Percentiles rank a stretch among this genome's conserved stretches.
These are phyloP conservation scores for Oryctolagus cuniculus DNA, from an alignment of 2,113 vertebrate species.

Conservation along the genomic window mOryCun1.1 NC_091444.1:22443501-22444000, in stretches of 20 bases:
- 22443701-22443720: constrained; percentile 7
- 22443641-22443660: not conserved
- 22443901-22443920: not conserved
- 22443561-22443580: constrained; percentile 8
- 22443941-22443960: too few species aligned
- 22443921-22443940: not conserved
- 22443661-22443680: not conserved
- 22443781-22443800: not conserved
- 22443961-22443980: too few species aligned
- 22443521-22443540: not conserved
- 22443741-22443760: not conserved
- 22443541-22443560: not conserved
- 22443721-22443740: constrained; percentile 2
- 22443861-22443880: not conserved
- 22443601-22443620: not conserved
- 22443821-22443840: not conserved
- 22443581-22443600: not conserved
- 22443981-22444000: too few species aligned
- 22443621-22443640: constrained; percentile 47
- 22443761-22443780: not conserved
- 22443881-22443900: not conserved
- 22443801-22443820: not conserved
- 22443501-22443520: not conserved
- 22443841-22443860: not conserved
- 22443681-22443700: not conserved